Conservation (phyloP, 1,140 invertebrate genomes). For the Phymastichus coffea region DNA sequence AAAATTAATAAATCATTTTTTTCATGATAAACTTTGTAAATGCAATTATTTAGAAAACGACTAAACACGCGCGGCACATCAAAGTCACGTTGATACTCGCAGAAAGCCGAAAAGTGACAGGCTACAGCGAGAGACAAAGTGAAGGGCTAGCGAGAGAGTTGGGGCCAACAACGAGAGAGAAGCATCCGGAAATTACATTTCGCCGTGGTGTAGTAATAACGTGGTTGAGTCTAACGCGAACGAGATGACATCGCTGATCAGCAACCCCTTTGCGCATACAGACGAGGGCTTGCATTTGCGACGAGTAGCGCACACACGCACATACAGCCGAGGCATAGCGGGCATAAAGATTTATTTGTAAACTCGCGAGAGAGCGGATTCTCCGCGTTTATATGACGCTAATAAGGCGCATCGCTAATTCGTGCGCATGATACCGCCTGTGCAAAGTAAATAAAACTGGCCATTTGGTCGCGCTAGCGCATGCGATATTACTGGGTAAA, state of each 20-base stretch:
- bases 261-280: slow-evolving; percentile 16
- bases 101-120: slow-evolving; percentile 34
- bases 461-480: neutral
- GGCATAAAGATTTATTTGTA: slow-evolving; percentile 26
- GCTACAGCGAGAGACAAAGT: slow-evolving; percentile 40
- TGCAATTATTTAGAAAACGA: too few relatives aligned
- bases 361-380: neutral
- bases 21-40: too few relatives aligned
- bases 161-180: too few relatives aligned
- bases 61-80: too few relatives aligned
- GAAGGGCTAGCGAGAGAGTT: slow-evolving; percentile 25
- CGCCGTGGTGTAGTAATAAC: slow-evolving; percentile 49
- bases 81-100: too few relatives aligned
- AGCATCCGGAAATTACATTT: slow-evolving; percentile 56
- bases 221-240: slow-evolving; percentile 33
- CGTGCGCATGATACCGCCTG: neutral
- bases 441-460: slow-evolving; percentile 1
- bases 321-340: neutral
- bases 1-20: too few relatives aligned
- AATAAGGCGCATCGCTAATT: slow-evolving; percentile 6
- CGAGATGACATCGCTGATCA: slow-evolving; percentile 18
- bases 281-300: slow-evolving; percentile 24
- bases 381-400: too few relatives aligned
- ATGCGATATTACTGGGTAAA: neutral
- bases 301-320: slow-evolving; percentile 10